Percentiles rank a stretch among this genome's conserved stretches.
These are phyloP conservation scores for Gryllus bimaculatus DNA, from an alignment of 1,140 invertebrate species.

Conservation along the genomic window DNA sequence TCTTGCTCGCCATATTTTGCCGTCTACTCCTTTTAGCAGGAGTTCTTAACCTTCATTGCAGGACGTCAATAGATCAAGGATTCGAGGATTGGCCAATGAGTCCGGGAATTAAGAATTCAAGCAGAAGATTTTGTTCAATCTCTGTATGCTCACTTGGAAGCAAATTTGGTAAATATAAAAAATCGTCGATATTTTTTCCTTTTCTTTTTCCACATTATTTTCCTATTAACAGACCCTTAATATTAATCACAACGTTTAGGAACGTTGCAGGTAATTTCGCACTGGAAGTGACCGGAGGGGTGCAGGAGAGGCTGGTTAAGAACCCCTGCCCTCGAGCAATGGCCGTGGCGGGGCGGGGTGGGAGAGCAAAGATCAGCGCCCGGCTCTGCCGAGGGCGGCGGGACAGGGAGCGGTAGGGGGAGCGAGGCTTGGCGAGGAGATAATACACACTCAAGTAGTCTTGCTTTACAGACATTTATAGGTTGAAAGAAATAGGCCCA, in stretches of 20 bases:
- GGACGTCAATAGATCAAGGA: too few species aligned
- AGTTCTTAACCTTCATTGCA: background rate
- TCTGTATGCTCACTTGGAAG: background rate
- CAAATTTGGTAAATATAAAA: background rate
- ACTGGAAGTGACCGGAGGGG: background rate
- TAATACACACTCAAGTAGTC: background rate
- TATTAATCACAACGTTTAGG: background rate
- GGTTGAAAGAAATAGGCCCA: slow-evolving; percentile 3
- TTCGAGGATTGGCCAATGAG: too few species aligned
- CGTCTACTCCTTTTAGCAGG: background rate
- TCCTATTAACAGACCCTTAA: too few species aligned
- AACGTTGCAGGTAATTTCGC: background rate
- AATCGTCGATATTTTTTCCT: background rate
- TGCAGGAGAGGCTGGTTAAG: background rate
- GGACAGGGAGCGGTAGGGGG: background rate
- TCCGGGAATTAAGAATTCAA: too few species aligned
- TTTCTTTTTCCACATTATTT: background rate
- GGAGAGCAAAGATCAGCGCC: background rate
- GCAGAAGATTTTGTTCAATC: background rate
- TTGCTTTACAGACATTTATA: slow-evolving; percentile 5
- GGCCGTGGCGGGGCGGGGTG: too few species aligned
- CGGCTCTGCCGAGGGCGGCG: background rate
- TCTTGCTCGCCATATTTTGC: background rate
- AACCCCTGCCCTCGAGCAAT: background rate
- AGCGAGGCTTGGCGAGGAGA: background rate